Evolutionary conservation across 2,888 invertebrate genomes (phyloP).

Genomic region (Dryococelus australis): DNA sequence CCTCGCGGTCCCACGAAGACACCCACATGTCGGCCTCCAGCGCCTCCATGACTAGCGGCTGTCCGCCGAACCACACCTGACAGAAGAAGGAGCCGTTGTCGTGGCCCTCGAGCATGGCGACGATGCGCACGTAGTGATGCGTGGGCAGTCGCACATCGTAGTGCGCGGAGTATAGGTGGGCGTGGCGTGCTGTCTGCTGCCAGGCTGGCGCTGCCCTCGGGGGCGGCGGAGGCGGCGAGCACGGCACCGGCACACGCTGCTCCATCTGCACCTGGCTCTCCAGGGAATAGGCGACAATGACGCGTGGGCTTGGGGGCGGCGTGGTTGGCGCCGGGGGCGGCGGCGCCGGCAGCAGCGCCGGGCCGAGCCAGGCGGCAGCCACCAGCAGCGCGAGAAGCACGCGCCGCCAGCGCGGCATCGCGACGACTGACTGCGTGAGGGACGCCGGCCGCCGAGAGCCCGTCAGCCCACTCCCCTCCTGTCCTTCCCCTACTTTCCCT

Average conservation of each 20-base stretch:
- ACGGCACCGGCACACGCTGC: conserved; percentile 58
- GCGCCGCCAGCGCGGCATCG: conserved; percentile 13
- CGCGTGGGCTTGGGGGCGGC: conserved; percentile 48
- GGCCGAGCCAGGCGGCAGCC: neutral
- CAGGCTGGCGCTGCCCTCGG: conserved; percentile 53
- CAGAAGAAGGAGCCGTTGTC: conserved; percentile 62
- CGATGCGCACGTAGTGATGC: conserved; percentile 53
- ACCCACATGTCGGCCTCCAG: conserved; percentile 69
- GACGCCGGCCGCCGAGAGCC: neutral
- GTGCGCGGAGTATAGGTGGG: conserved; percentile 63
- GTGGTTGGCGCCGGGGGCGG: neutral
- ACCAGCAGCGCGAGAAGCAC: neutral
- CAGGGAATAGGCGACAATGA: conserved; percentile 69
- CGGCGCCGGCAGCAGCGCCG: neutral
- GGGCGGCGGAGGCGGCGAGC: conserved; percentile 50
- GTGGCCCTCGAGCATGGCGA: conserved; percentile 55
- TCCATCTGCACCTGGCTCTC: conserved; percentile 64
- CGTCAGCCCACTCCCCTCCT: neutral
- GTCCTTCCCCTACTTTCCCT: neutral
- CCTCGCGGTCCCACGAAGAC: conserved; percentile 64
- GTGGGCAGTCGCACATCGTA: conserved; percentile 60
- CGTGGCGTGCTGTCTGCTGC: conserved; percentile 60
- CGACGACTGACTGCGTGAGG: neutral
- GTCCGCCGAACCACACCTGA: conserved; percentile 62
- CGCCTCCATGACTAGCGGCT: conserved; percentile 65